Evolutionary conservation across 2,113 vertebrate species (phyloP), one percentile per base, ranked within the genome.

Genomic region (Gallinago paraguaiae): DNA sequence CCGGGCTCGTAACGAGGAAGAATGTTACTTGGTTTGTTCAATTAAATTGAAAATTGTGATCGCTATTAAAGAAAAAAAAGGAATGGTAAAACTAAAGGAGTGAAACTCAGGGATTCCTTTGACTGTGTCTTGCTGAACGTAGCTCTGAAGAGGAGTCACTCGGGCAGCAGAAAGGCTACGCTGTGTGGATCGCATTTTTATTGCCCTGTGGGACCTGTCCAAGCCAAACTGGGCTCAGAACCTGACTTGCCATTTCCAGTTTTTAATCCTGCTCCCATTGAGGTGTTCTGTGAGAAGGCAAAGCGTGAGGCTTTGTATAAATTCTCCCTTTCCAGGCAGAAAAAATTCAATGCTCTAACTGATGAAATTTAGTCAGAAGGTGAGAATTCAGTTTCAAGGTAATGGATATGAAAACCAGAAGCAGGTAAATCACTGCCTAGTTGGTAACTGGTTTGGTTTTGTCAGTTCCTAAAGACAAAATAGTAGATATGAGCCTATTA

Each of bases 1-100:
- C 45, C 2, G 6, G 51, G 83, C 30, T 85, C 1, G 0, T 48
- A 17, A 65, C 0, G 4, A 45, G n/a, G 45, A 77, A 45, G 12
- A 82, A 84, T 10, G 28, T 11, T 51, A 1, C 35, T 69, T 64
- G 31, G 7, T 69, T 70, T 65, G 35, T 69, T 72, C 25, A n/a
- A 41, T 79, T 50, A 19, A 27, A 63, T 12, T 61, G 67, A 60
- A 82, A 67, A 53, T 20, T 25, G 5, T 5, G 4, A 15, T 76
- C 2, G 7, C 63, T 71, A 17, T 17, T 54, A 70, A 72, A 53
- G 51, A 60, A 50, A 46, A 48, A 41, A 88, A 35, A 15, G 37
- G 18, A 56, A 48, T 17, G 7, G n/a, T 59, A 31, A 45, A 84
- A 48, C 28, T 20, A 17, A 57, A 71, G n/a, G 43, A 80, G 10